Percentiles rank a stretch among this genome's conserved stretches.
Conservation (phyloP, 2,888 invertebrate genomes). For the Drosophila limbata region DNA sequence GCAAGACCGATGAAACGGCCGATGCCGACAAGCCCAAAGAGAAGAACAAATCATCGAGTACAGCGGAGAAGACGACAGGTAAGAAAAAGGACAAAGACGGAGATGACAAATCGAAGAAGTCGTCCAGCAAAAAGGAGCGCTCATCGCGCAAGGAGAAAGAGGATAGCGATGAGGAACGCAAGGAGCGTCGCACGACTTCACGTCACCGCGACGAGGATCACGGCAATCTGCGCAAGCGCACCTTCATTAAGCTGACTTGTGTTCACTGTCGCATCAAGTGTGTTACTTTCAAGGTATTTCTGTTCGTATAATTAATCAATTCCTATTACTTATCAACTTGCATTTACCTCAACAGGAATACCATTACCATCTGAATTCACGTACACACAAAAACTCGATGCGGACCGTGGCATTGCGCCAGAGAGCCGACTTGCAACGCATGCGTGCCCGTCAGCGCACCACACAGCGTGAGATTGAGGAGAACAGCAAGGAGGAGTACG, state of each 20-base stretch:
- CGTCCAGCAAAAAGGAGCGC: constrained; percentile 72
- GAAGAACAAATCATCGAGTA: constrained; percentile 58
- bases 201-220: constrained; percentile 79
- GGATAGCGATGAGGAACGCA: constrained; percentile 83
- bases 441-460: constrained; percentile 92
- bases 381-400: constrained; percentile 91
- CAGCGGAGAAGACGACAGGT: constrained; percentile 78
- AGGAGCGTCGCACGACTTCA: constrained; percentile 64
- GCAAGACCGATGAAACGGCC: constrained; percentile 85
- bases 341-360: constrained; percentile 87
- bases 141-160: constrained; percentile 76
- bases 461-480: constrained; percentile 93
- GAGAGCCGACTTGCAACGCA: constrained; percentile 90
- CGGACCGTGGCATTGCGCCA: constrained; percentile 90
- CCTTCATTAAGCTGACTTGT: constrained; percentile 90
- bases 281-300: constrained; percentile 89
- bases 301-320: not conserved
- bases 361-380: constrained; percentile 90
- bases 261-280: constrained; percentile 92
- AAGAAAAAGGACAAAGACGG: constrained; percentile 84
- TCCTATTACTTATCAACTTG: not conserved
- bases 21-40: constrained; percentile 78
- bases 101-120: constrained; percentile 70
- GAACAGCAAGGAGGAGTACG: constrained; percentile 87
- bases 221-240: constrained; percentile 68